Base-by-base conservation (phyloP, 2,113 vertebrate genomes). In the Microcebus tavaratra region DNA sequence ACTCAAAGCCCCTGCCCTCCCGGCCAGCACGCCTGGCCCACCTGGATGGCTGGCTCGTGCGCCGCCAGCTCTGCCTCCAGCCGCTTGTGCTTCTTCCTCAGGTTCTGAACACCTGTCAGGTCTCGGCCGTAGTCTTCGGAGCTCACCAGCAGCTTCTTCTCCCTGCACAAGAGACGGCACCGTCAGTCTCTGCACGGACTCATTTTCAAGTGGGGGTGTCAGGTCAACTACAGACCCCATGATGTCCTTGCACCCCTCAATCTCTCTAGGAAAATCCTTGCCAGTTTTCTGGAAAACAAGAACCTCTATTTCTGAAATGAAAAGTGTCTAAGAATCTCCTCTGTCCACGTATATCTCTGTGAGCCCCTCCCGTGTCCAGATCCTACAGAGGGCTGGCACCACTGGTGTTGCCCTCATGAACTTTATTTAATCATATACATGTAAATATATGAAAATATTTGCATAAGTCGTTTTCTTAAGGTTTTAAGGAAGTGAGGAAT, bases 61-160 rank as follows among this genome's bases (percentile, higher is more conserved):
- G 99, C 99, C 75, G 99, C 99, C 88, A 99, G 97, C 91, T 99
- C 99, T 0, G 99, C 99, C 97, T 99, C 99, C 94, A 99, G 98
- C 59, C 99, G 99, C 98, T 99, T 99, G 97, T 99, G 99, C 57
- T 99, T 99, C 98, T 99, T 99, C 98, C 99, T 99, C 97, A 99
- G 99, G 98, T 99, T 99, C 99, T 99, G 99, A 11, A 99, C 99
- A 25, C 99, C 99, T 0, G 99, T 99, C 55, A 99, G 97, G 98
- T 99, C 99, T 90, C 99, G 99, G 98, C 99, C 99, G 0, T 99
- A 99, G 97, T 99, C 99, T 98, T 99, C 99, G 0, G 99, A 99
- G 96, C 99, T 99, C 15, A 99, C 99, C 55, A 99, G 98, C 80
- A 99, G 97, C 92, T 99, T 99, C 98, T 99, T 99, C 97, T 99